Evolutionary conservation across 2,797 vertebrate genomes (phyloP).

Genomic region (Helarctos malayanus): DNA sequence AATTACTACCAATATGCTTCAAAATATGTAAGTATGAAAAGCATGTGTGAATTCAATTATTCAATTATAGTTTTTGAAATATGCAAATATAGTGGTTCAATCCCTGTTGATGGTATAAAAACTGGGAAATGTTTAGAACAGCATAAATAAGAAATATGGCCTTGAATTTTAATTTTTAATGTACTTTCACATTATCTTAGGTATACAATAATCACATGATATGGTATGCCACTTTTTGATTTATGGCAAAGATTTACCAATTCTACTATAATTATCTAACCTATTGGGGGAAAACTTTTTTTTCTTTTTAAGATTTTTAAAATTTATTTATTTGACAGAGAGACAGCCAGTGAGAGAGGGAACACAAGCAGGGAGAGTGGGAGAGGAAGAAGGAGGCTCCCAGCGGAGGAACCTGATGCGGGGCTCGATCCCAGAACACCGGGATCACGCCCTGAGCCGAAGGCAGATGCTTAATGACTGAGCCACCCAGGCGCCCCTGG

Average conservation of each 20-base stretch:
- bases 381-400: too few relatives aligned
- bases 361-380: too few relatives aligned
- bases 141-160: slow-evolving; percentile 40
- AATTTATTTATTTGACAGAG: too few relatives aligned
- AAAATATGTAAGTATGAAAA: slow-evolving; percentile 59
- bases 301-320: too few relatives aligned
- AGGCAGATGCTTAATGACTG: too few relatives aligned
- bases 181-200: background rate
- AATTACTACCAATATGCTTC: slow-evolving; percentile 5
- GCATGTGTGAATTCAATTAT: background rate
- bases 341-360: too few relatives aligned
- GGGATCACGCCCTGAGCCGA: too few relatives aligned
- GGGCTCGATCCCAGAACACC: too few relatives aligned
- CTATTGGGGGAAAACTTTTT: background rate
- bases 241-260: background rate
- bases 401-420: too few relatives aligned
- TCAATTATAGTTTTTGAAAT: slow-evolving; percentile 69
- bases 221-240: background rate
- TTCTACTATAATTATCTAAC: background rate
- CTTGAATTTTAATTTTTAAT: background rate
- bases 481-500: too few relatives aligned
- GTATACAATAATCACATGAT: background rate
- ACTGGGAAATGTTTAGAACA: slow-evolving; percentile 45
- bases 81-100: background rate
- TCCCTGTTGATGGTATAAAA: slow-evolving; percentile 47